Conservation (phyloP, 2,888 invertebrate genomes). For the Craniophora ligustri region DNA sequence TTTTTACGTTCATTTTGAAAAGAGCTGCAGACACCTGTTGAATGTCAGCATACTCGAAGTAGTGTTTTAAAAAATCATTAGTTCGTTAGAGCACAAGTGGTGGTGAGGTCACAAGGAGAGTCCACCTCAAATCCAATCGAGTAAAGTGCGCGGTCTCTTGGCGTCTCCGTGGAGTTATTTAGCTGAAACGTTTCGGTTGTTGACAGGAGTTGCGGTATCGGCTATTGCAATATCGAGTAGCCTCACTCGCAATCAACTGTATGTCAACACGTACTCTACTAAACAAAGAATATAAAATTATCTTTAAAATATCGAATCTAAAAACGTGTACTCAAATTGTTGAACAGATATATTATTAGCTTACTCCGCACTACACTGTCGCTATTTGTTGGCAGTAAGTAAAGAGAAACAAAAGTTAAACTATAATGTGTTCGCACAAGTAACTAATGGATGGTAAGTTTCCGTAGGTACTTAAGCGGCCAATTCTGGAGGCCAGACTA, state of each 20-base stretch:
- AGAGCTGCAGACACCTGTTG: slow-evolving; percentile 51
- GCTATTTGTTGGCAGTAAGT: slow-evolving; percentile 69
- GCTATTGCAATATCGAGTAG: slow-evolving; percentile 64
- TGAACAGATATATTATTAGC: slow-evolving; percentile 45
- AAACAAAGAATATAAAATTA: slow-evolving; percentile 41
- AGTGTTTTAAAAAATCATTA: slow-evolving; percentile 52
- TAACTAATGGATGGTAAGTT: slow-evolving; percentile 86
- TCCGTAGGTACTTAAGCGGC: slow-evolving; percentile 83
- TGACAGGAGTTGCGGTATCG: slow-evolving; percentile 71
- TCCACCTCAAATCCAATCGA: slow-evolving; percentile 83
- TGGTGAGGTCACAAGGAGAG: slow-evolving; percentile 67
- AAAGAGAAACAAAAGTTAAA: slow-evolving; percentile 81
- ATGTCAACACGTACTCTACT: slow-evolving; percentile 43
- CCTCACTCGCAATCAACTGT: slow-evolving; percentile 46
- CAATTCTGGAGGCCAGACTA: slow-evolving; percentile 82
- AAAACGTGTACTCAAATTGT: slow-evolving; percentile 40
- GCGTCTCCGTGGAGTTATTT: slow-evolving; percentile 77
- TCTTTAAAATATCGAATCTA: slow-evolving; percentile 23
- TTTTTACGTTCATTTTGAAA: slow-evolving; percentile 32
- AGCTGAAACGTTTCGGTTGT: slow-evolving; percentile 82
- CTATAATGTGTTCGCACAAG: slow-evolving; percentile 83
- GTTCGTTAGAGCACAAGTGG: slow-evolving; percentile 50
- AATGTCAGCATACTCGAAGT: slow-evolving; percentile 24
- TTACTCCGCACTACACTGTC: slow-evolving; percentile 53
- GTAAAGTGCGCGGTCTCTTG: slow-evolving; percentile 79